Percentiles rank a stretch among this genome's conserved stretches.
phyloP scores from a whole-genome alignment of 2,888 invertebrate species.

The Calameuta pallipes region DNA sequence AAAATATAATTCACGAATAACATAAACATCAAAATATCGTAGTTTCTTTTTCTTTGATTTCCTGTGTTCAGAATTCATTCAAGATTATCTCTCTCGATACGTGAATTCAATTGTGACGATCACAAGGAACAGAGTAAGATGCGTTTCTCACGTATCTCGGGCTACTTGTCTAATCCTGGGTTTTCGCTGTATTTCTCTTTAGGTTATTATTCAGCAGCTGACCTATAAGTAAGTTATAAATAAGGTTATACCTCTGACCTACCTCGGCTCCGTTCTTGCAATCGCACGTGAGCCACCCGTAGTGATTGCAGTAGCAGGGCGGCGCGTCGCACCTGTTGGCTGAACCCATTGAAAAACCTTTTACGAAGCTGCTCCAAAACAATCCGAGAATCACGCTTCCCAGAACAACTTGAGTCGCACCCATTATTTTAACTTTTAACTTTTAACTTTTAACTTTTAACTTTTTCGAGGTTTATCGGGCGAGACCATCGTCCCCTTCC shows the following conservation, averaged over 20 bases:
- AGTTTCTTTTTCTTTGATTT: slow-evolving; percentile 3
- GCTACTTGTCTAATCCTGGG: too few relatives aligned
- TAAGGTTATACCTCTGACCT: slow-evolving; percentile 32
- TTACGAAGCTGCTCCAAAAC: slow-evolving; percentile 51
- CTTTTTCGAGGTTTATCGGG: not conserved
- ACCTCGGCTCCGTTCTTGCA: slow-evolving; percentile 69
- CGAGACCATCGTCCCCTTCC: not conserved
- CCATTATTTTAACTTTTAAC: slow-evolving; percentile 43
- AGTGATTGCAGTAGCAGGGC: slow-evolving; percentile 71
- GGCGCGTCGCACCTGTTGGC: slow-evolving; percentile 68
- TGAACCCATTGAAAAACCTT: slow-evolving; percentile 38
- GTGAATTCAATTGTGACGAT: too few relatives aligned
- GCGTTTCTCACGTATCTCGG: too few relatives aligned
- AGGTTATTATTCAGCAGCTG: too few relatives aligned
- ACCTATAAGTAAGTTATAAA: too few relatives aligned
- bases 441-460: not conserved
- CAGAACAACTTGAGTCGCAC: slow-evolving; percentile 55
- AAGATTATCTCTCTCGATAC: slow-evolving; percentile 1
- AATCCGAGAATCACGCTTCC: slow-evolving; percentile 58
- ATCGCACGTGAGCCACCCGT: slow-evolving; percentile 71
- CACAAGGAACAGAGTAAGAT: too few relatives aligned
- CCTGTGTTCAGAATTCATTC: not conserved
- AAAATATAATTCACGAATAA: slow-evolving; percentile 32
- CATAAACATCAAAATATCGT: not conserved
- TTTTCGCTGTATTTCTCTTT: too few relatives aligned